Conservation (phyloP, 2,113 vertebrate species). For the Beaufortia kweichowensis region DNA sequence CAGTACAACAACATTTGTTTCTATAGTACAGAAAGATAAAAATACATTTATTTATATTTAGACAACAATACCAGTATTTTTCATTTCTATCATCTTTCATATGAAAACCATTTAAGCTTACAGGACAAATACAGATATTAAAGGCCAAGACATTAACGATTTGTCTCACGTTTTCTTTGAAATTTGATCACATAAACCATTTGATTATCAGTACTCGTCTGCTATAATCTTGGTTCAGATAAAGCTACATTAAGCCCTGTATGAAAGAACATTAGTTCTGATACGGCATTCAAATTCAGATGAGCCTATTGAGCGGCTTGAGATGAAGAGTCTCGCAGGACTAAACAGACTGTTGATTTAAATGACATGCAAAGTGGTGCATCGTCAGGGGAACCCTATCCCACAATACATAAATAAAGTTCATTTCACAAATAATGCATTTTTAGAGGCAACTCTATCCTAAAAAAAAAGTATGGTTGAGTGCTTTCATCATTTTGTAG, state of each 20-base stretch:
- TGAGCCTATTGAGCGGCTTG: constrained; percentile 28
- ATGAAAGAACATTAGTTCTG: constrained; percentile 27
- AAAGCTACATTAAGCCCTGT: constrained; percentile 34
- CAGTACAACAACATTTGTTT: too few relatives aligned
- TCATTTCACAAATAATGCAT: constrained; percentile 6
- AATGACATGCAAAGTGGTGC: constrained; percentile 39
- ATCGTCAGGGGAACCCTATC: neutral
- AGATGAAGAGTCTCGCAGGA: constrained; percentile 16
- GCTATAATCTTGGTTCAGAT: constrained; percentile 19
- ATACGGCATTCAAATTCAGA: constrained; percentile 50
- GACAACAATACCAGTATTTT: neutral
- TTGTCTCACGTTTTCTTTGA: constrained; percentile 2
- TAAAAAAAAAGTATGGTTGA: neutral
- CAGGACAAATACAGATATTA: neutral
- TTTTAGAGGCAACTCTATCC: neutral
- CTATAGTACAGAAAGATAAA: too few relatives aligned
- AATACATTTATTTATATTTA: too few relatives aligned
- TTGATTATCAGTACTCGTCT: constrained; percentile 37
- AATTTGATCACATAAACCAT: constrained; percentile 31
- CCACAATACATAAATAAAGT: neutral
- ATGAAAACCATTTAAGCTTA: neutral
- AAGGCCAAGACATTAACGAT: constrained; percentile 25
- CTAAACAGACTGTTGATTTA: constrained; percentile 24
- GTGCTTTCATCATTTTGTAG: neutral
- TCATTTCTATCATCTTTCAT: neutral